Evolutionary conservation across 2,888 invertebrate species (phyloP), one percentile per base, ranked within the genome.

Genomic region (Orthosia gracilis): DNA sequence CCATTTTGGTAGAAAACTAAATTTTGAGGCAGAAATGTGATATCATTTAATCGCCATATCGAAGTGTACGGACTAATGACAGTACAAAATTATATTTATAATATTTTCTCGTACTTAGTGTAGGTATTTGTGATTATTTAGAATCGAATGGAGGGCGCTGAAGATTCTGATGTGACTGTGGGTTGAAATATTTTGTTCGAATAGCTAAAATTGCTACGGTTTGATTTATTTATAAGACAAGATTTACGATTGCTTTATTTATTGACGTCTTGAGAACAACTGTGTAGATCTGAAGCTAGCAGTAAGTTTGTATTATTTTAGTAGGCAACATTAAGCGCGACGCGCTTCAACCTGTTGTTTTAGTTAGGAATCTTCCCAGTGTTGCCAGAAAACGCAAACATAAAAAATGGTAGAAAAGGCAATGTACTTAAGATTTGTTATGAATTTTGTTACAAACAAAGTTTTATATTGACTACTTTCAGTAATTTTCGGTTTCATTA

Each of bases 61-160:
- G 73, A 84, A 84, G 70, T 89, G 89, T 89, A 88, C 89, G 90
- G 89, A 93, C 89, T 90, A 86, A 86, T 83, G 85, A 93, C 88
- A 94, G 94, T 95, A 95, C 94, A 94, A 95, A 94, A 91, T 90
- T 91, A 85, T 92, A 89, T 90, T 89, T 87, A 86, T 86, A 79
- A 84, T 78, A 80, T 79, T 83, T 67, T 73, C 40, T 40, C 40
- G 40, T 40, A 40, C 78, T 76, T 83, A 88, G 83, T 76, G 76
- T 86, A 85, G 76, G 73, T 78, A 85, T 80, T 83, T 84, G 83
- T 86, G 61, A 80, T 83, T 83, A 82, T 65, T 69, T 69, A 73
- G 63, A 68, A 66, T 70, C 72, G 66, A 86, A 52, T 57, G 70
- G 67, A 77, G 17, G 40, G 73, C 64, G 73, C 71, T 83, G 71